Base-by-base conservation (phyloP, 2,888 invertebrate species). In the Ariolimax columbianus region DNA sequence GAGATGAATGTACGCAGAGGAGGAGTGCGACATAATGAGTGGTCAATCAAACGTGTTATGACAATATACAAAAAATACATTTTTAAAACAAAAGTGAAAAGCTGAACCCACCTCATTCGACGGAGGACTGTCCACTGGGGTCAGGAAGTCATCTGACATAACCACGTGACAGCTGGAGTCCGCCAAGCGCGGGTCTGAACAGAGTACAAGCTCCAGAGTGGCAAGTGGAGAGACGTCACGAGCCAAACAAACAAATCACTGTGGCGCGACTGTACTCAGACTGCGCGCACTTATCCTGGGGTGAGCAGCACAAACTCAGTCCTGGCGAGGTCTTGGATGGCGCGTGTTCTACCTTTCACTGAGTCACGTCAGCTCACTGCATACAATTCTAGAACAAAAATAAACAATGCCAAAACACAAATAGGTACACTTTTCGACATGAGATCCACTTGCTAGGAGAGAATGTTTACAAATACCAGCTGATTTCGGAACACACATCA, bases 131-230 rank as follows among this genome's bases (percentile, higher is more conserved):
- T 84, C 84, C 63, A 84, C 79, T 7, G 84, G 84, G 9, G 84
- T 59, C 3, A 84, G 84, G 26, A 84, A 84, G 73, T 84, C 84
- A 84, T 84, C 84, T 6, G 73, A 79, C 84, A 84, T 84, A 70
- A 83, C 70, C 72, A 79, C 66, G 55, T 84, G 79, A 59, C 40
- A 73, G 51, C 84, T 63, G 30, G 80, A 55, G 19, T 84, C 84
- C 43, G 59, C 80, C 33, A 84, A 40, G 17, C 73, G 70, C 26
- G 79, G 43, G 84, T 84, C 84, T 36, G 72, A 63, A 6, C 33
- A 36, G 14, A 80, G 73, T 26, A 43, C 84, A n/a, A 80, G 84
- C 79, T 84, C 84, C 84, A 84, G 79, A 77, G 9, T 80, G 84
- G 40, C 30, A 40, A 47, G 9, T 43, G 30, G 38, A 40, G 63